Conservation (phyloP, 2,888 invertebrate genomes). For the Nephrocerus scutellatus region DNA sequence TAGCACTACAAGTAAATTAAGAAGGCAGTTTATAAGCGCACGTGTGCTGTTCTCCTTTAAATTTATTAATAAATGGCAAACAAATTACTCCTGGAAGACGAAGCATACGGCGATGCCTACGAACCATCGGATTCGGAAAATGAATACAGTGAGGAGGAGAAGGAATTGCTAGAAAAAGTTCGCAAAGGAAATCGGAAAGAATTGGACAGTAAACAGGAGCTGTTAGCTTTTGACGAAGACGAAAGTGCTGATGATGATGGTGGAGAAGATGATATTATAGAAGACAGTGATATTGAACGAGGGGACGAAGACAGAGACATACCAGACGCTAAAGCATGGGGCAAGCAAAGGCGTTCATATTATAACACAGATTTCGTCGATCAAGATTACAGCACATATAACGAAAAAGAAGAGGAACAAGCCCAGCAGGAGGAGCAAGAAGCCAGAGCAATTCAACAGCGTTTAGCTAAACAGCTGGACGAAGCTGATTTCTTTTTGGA, state of each 20-base stretch:
- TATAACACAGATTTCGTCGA: constrained; percentile 87
- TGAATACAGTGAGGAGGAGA: constrained; percentile 62
- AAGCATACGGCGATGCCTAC: constrained; percentile 50
- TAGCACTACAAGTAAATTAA: no score
- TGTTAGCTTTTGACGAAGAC: constrained; percentile 53
- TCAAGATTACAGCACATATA: constrained; percentile 59
- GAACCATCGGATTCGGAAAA: constrained; percentile 66
- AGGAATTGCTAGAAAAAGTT: constrained; percentile 55
- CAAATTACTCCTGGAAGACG: constrained; percentile 29
- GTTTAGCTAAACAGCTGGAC: constrained; percentile 68
- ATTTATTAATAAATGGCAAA: constrained; percentile 26
- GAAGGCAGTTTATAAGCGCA: no score
- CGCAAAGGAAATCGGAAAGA: constrained; percentile 51
- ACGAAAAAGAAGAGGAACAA: constrained; percentile 56
- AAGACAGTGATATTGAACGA: constrained; percentile 72
- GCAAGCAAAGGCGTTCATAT: constrained; percentile 67
- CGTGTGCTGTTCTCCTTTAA: no score
- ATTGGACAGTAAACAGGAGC: constrained; percentile 55
- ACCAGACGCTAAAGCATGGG: constrained; percentile 83
- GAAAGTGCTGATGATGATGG: constrained; percentile 48
- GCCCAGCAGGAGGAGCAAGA: constrained; percentile 79
- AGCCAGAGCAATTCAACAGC: constrained; percentile 71
- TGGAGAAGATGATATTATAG: constrained; percentile 47
- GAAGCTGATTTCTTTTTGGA: constrained; percentile 69
- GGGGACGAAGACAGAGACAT: constrained; percentile 63